phyloP scores from a whole-genome alignment of 2,113 vertebrate genomes.

The Macrotis lagotis region DNA sequence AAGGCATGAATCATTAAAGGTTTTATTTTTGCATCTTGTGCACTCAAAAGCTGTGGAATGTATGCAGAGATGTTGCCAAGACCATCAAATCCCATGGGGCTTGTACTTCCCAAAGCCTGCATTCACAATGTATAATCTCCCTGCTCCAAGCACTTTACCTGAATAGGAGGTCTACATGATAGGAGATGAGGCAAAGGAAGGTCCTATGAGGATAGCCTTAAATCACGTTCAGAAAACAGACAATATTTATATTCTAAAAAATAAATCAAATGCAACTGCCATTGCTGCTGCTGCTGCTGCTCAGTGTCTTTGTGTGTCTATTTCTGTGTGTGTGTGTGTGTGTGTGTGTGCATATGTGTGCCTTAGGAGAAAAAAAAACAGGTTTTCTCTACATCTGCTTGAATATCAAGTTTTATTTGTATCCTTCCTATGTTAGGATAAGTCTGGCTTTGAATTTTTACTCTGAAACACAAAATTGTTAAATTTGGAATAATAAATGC shows the following conservation, averaged over 20 bases:
- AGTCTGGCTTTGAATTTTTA: neutral
- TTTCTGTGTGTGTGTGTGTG: neutral
- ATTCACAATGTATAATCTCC: constrained; percentile 17
- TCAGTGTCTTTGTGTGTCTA: neutral
- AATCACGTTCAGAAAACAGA: neutral
- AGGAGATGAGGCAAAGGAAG: neutral
- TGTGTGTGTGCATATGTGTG: neutral
- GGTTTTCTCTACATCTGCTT: neutral
- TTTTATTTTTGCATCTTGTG: constrained; percentile 61
- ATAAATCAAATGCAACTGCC: constrained; percentile 9
- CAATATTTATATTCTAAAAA: constrained; percentile 34
- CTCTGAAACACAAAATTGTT: neutral
- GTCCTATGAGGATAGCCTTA: neutral
- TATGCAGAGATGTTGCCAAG: constrained; percentile 54
- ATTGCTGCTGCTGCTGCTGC: neutral
- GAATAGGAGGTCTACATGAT: neutral
- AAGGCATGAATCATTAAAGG: constrained; percentile 57
- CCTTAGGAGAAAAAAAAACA: neutral
- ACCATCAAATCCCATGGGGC: constrained; percentile 8
- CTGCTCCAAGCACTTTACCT: constrained; percentile 3
- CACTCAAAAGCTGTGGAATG: constrained; percentile 50
- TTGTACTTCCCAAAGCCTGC: constrained; percentile 27
- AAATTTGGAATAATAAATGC: neutral
- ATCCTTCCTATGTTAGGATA: neutral
- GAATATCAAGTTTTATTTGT: neutral